phyloP scores from a whole-genome alignment of 1,140 invertebrate genomes.

The Lamellibrachia luymesi region DNA sequence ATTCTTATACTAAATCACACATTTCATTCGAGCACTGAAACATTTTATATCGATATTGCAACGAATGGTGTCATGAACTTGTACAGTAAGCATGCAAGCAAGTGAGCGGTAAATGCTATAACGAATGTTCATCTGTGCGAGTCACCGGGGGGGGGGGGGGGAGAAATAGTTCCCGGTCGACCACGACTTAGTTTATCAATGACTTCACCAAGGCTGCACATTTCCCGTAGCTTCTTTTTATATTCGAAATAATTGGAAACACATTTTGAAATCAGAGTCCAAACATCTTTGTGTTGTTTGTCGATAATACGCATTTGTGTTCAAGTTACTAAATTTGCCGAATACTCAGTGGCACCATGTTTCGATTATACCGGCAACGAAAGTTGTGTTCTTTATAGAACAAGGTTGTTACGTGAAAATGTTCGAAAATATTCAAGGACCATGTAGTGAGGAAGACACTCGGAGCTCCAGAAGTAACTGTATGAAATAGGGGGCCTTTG shows the following conservation, averaged over 20 bases:
- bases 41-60: neutral
- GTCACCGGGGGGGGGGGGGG: too few species aligned
- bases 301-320: neutral
- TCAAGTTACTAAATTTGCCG: neutral
- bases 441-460: too few species aligned
- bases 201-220: neutral
- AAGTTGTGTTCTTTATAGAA: neutral
- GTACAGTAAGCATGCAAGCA: too few species aligned
- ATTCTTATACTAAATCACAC: too few species aligned
- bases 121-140: too few species aligned
- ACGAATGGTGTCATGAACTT: neutral
- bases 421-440: neutral
- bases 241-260: neutral
- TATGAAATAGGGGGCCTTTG: neutral
- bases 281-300: neutral
- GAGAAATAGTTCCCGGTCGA: neutral
- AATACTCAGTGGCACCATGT: too few species aligned
- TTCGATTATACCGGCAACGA: too few species aligned
- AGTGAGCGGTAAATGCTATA: too few species aligned
- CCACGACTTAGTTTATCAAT: neutral
- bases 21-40: too few species aligned
- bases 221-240: neutral
- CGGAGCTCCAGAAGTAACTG: neutral
- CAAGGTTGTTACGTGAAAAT: neutral
- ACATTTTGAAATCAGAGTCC: neutral